Evolutionary conservation across 2,113 vertebrate genomes (phyloP), one percentile per base, ranked within the genome.

Genomic region (Sinocyclocheilus maitianheensis): DNA sequence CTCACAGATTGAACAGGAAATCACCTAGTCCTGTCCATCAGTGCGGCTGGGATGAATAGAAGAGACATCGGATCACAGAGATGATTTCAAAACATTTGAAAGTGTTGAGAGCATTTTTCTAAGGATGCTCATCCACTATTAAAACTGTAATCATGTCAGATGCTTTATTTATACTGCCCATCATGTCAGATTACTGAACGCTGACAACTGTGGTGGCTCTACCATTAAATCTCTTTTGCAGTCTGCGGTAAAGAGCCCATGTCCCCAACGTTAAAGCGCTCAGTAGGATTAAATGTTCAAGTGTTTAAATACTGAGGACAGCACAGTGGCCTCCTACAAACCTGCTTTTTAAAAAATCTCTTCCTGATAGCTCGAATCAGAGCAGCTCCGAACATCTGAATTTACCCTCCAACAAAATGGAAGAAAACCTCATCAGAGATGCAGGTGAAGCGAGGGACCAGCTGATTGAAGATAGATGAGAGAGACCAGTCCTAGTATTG

Each of bases 241-340:
- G 62, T 53, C 20, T 14, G 71, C 43, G 4, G 58, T 18, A 46
- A 16, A 51, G 37, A 62, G 46, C 43, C 55, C 5, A 40, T 87
- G 85, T 87, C 86, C 53, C 62, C 48, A 16, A 30, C 40, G 18
- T 86, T 58, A 84, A 80, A 86, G 71, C 22, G 30, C 87, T 75
- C 53, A 53, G 13, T 11, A 24, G 60, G 83, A 76, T 87, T 81
- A 88, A 88, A 86, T 84, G 88, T 84, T 92, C 91, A 92, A 90
- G 91, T 90, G 43, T 87, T 93, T 91, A 92, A 93, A 93, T 91
- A 93, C 90, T 93, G 88, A 92, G 90, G 86, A 84, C 85, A 81
- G 83, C 81, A 53, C 83, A 85, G 69, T 85, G 67, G 65, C 83
- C 30, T 83, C 90, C 89, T 83, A 87, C 88, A 90, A 86, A 83